Conservation (phyloP, 2,888 invertebrate species). For the Hofmannophila pseudospretella region DNA sequence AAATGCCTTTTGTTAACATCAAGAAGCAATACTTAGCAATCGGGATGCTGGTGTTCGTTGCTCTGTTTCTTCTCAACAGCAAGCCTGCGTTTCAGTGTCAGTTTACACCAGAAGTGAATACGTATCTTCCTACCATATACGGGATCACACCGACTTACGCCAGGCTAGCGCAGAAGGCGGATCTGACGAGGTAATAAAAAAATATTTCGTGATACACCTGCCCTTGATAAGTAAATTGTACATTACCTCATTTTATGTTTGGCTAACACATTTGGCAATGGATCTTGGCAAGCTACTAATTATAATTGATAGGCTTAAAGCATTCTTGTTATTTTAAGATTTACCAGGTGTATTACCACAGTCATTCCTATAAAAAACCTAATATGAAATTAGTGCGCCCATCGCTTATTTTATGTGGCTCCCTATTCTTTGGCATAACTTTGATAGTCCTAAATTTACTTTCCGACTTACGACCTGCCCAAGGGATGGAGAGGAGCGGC, state of each 20-base stretch:
- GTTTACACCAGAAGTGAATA: conserved; percentile 47
- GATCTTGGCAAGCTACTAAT: conserved; percentile 2
- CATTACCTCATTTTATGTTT: conserved; percentile 13
- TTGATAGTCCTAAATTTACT: too few species aligned
- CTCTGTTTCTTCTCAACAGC: conserved; percentile 64
- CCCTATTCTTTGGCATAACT: too few species aligned
- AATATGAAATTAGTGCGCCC: too few species aligned
- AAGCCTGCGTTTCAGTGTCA: conserved; percentile 67
- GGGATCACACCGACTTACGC: conserved; percentile 95
- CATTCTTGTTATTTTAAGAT: too few species aligned
- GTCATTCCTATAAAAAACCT: too few species aligned
- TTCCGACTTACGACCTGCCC: too few species aligned
- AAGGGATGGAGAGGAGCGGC: too few species aligned
- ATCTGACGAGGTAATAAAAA: conserved; percentile 85
- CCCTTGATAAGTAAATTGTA: conserved; percentile 43
- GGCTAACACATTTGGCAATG: conserved; percentile 24
- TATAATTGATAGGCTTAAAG: conserved; percentile 6
- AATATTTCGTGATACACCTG: conserved; percentile 46
- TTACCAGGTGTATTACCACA: too few species aligned
- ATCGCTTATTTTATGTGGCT: too few species aligned
- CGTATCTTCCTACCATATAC: conserved; percentile 85
- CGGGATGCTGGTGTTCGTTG: conserved; percentile 65
- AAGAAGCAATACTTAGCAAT: conserved; percentile 70
- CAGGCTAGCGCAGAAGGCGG: conserved; percentile 94
- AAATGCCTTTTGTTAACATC: conserved; percentile 64